Conservation (phyloP, 1,140 invertebrate species). For the Zeugodacus cucurbitae region DNA sequence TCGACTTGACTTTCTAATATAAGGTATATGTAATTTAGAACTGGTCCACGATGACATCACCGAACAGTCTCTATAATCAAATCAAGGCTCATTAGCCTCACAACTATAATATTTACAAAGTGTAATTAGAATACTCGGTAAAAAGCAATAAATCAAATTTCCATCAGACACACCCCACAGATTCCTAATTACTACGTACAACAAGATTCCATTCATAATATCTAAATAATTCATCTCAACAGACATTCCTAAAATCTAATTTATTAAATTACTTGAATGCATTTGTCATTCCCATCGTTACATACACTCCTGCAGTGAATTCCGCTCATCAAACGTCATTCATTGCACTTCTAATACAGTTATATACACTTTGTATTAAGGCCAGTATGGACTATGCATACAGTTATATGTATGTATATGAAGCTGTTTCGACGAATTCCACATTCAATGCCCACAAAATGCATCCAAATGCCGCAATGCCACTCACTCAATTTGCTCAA, state of each 20-base stretch:
- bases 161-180: too few relatives aligned
- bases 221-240: too few relatives aligned
- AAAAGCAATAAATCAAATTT: too few relatives aligned
- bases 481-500: conserved; percentile 13
- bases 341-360: background rate
- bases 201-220: too few relatives aligned
- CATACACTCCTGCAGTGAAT: background rate
- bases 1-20: too few relatives aligned
- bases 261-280: background rate
- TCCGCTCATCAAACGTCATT: background rate
- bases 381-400: background rate
- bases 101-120: too few relatives aligned
- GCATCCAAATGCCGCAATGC: background rate
- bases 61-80: too few relatives aligned
- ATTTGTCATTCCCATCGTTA: background rate
- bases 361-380: background rate
- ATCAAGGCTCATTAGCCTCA: too few relatives aligned
- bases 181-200: too few relatives aligned
- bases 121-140: too few relatives aligned
- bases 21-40: too few relatives aligned
- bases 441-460: background rate
- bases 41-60: too few relatives aligned
- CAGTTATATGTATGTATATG: background rate
- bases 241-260: background rate
- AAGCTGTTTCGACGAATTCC: background rate